Base-by-base conservation (phyloP, 2,888 invertebrate genomes). In the Arctia plantaginis region DNA sequence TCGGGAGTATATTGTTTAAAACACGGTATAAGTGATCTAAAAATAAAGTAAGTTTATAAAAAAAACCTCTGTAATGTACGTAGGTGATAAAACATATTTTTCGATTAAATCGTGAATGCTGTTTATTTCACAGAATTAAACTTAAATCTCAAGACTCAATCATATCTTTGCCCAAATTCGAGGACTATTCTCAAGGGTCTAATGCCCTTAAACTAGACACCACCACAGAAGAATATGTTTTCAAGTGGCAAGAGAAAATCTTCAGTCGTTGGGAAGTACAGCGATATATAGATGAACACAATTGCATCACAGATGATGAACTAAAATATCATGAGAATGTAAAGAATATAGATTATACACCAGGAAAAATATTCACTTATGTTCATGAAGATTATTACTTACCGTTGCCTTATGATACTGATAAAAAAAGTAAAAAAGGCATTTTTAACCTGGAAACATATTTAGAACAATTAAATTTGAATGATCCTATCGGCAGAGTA, bases 211-310 rank as follows among this genome's bases (percentile, higher is more conserved):
- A 88, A 65, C 77, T 90, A 44, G 88, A 90, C 76, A 84, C 85
- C 2, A 87, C 82, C 33, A 77, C 85, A 2, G 89, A 93, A 74
- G 93, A 94, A 81, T 89, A 93, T 75, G 87, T 80, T 65, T 97
- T 98, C 79, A 90, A 91, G 81, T 98, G 98, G 98, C 98, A 98
- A 89, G 96, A 98, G 86, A 98, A 98, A 92, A 90, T 96, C 0
- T 97, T 97, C 75, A 97, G 97, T 80, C 91, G 93, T 15, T 93
- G 92, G 83, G 98, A 98, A 89, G 87, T 96, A 18, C 94, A 96
- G 71, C 95, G 96, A 73, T 98, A 97, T 85, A 90, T 90, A 2
- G 96, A 97, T 59, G 90, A 94, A 62, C 95, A 95, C 65, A 97
- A 97, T 86, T 98, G 98, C 82, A 83, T 93, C 0, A 96, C 96